Percentiles rank a stretch among this genome's conserved stretches.
Conservation (phyloP, 2,113 vertebrate genomes). For the Hassar affinis region DNA sequence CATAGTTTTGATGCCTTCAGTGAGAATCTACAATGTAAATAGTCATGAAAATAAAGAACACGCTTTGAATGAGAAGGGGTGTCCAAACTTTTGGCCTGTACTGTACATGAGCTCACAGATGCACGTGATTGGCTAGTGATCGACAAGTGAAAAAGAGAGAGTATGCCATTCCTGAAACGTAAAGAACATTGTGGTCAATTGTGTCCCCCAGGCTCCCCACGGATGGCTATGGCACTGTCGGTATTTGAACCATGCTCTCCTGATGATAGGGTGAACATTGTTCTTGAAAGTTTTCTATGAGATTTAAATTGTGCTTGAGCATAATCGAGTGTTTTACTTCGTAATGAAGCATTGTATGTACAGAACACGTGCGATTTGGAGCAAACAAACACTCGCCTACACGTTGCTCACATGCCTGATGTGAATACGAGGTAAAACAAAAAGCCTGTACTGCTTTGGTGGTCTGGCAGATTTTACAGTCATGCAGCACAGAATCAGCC, state of each 20-base stretch:
- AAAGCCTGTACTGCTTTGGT: background rate
- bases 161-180: background rate
- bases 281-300: background rate
- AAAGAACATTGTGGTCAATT: background rate
- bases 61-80: no score
- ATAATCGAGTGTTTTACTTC: background rate
- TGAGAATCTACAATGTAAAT: no score
- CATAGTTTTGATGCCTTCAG: no score
- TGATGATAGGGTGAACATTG: background rate
- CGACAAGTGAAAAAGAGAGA: background rate
- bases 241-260: background rate
- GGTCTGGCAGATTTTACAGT: constrained; percentile 8
- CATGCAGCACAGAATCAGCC: background rate
- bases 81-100: no score
- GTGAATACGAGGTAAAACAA: background rate
- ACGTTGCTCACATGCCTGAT: background rate
- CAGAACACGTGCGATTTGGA: background rate
- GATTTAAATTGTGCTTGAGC: background rate
- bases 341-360: background rate
- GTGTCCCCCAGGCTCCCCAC: no score
- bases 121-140: background rate
- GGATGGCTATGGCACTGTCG: no score
- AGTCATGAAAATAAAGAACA: no score
- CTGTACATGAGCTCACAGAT: background rate
- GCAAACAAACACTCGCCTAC: background rate